Base-by-base conservation (phyloP, 2,113 vertebrate species). In the Ascaphus truei region DNA sequence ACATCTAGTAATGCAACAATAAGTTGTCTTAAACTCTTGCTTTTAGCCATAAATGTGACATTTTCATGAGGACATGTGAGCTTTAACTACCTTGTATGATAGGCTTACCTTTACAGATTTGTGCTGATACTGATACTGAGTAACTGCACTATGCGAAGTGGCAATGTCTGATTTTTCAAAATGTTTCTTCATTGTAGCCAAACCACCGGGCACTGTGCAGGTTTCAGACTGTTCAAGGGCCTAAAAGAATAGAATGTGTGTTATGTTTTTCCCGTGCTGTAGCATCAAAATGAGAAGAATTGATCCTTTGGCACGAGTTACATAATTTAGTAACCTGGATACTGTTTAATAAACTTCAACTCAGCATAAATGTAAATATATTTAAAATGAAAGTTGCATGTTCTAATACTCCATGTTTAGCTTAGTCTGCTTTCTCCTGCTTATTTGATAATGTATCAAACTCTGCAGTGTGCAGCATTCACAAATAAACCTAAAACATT, bases 131-230 rank as follows among this genome's bases (percentile, higher is more conserved):
- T 93, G 90, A 72, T 88, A 81, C 71, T 93, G 90, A 83, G 90
- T 83, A 79, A 93, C 88, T 33, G 72, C 81, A 72, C 89, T 92
- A 71, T 74, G 81, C 45, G 89, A 84, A 64, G 92, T 85, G 52
- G 83, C 80, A 63, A 73, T 83, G 83, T 86, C 81, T 41, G 88
- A 89, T 76, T 81, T 93, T 76, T 98, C 94, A 51, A 99, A 98
- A 62, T 94, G 95, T 87, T 90, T 94, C 77, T 93, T 94, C 81
- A 95, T 84, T 45, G 89, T 92, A 80, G 92, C 93, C 65, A 97
- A 78, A 74, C 95, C 95, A 73, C 94, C 95, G 71, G 94, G 91
- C 81, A 96, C 84, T 26, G 89, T 89, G 74, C 90, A 90, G 72
- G 90, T 85, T 72, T 91, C 93, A 16, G 83, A 83, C 75, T 95